Conservation (phyloP, 2,888 invertebrate species). For the Beris morrisii region DNA sequence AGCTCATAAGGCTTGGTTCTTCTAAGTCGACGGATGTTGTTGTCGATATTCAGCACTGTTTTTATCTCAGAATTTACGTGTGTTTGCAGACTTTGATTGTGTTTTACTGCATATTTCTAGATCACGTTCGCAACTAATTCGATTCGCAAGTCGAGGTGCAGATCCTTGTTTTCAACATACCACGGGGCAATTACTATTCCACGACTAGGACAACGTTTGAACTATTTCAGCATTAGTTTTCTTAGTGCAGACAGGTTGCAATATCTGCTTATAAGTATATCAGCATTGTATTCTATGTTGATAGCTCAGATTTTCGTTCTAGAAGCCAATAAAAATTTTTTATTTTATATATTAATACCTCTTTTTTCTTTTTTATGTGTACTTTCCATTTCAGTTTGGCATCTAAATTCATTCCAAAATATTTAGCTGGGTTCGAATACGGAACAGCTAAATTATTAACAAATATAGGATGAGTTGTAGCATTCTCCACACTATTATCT, state of each 20-base stretch:
- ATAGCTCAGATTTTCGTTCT: neutral
- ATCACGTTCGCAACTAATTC: neutral
- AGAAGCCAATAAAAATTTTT: slow-evolving; percentile 1
- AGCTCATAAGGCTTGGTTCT: too few relatives aligned
- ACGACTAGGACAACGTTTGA: neutral
- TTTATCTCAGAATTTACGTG: too few relatives aligned
- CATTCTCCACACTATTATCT: too few relatives aligned
- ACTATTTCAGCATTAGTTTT: neutral
- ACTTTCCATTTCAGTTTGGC: neutral
- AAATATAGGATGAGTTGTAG: too few relatives aligned
- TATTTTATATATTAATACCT: neutral
- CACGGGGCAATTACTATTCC: neutral
- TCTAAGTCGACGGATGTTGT: too few relatives aligned
- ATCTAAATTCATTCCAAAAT: slow-evolving; percentile 1
- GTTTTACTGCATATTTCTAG: too few relatives aligned
- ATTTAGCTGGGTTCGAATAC: neutral
- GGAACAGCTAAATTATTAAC: too few relatives aligned
- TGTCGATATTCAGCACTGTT: too few relatives aligned
- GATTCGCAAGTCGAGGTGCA: neutral
- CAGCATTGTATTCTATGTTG: neutral
- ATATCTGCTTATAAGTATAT: neutral
- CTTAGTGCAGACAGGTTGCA: neutral
- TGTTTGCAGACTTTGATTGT: too few relatives aligned
- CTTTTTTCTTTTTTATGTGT: neutral
- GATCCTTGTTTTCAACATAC: neutral